These are phyloP conservation scores for Lithophane leautieri DNA, from an alignment of 2,888 invertebrate genomes.

Conservation along the genomic window DNA sequence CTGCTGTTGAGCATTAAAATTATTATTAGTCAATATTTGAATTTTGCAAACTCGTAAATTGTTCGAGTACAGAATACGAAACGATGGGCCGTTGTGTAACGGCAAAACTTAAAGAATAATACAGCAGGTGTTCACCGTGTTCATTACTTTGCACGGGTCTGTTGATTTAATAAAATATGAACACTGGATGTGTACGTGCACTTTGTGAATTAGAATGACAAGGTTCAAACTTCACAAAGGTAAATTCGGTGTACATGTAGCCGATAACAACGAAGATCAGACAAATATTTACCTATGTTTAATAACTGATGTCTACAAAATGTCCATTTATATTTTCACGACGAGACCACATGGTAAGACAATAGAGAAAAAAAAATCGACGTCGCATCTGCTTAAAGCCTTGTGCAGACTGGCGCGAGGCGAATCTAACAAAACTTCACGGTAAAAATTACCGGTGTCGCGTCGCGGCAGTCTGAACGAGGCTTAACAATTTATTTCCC, in stretches of 20 bases:
- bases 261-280: background rate
- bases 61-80: slow-evolving; percentile 42
- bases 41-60: slow-evolving; percentile 40
- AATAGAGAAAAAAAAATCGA: background rate
- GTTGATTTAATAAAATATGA: slow-evolving; percentile 51
- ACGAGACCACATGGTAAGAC: background rate
- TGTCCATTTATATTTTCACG: background rate
- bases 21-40: slow-evolving; percentile 43
- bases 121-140: slow-evolving; percentile 66
- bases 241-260: background rate
- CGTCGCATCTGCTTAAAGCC: too few relatives aligned
- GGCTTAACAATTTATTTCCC: too few relatives aligned
- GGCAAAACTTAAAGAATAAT: slow-evolving; percentile 55
- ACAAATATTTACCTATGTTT: too few relatives aligned
- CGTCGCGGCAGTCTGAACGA: too few relatives aligned
- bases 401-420: too few relatives aligned
- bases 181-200: slow-evolving; percentile 28
- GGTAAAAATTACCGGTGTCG: too few relatives aligned
- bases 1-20: slow-evolving; percentile 19
- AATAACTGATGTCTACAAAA: background rate
- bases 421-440: too few relatives aligned
- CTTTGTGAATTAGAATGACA: slow-evolving; percentile 35
- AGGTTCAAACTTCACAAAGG: background rate
- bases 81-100: slow-evolving; percentile 38
- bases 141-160: slow-evolving; percentile 55